phyloP scores from a whole-genome alignment of 2,797 vertebrate genomes.

The Melanogrammus aeglefinus region DNA sequence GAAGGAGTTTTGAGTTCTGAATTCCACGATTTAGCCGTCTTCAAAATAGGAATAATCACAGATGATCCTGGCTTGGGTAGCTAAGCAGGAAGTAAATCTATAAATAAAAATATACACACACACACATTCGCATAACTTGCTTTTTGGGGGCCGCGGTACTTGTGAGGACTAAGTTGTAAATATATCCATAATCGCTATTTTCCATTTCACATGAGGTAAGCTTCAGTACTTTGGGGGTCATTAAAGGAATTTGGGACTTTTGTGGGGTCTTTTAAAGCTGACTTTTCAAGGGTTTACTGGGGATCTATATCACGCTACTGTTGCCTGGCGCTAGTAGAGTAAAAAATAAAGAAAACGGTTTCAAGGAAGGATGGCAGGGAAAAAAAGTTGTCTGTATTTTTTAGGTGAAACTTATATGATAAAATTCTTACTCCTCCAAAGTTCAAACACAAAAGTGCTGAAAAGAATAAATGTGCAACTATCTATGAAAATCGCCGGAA shows the following conservation, averaged over 20 bases:
- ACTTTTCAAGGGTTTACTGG: slow-evolving; percentile 8
- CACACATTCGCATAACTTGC: slow-evolving; percentile 42
- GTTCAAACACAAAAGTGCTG: neutral
- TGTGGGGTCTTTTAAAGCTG: slow-evolving; percentile 38
- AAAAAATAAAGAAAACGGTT: neutral
- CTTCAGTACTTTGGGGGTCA: slow-evolving; percentile 51
- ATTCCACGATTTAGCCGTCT: slow-evolving; percentile 28
- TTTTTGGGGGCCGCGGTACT: slow-evolving; percentile 50
- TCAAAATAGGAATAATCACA: slow-evolving; percentile 65
- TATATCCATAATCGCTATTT: slow-evolving; percentile 48
- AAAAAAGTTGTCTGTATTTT: neutral
- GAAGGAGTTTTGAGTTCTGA: slow-evolving; percentile 33
- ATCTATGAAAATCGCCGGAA: too few relatives aligned
- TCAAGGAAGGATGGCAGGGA: neutral
- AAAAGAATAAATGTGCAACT: neutral
- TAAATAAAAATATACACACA: slow-evolving; percentile 35
- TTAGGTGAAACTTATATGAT: too few relatives aligned
- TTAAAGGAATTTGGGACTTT: slow-evolving; percentile 35
- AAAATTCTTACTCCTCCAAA: too few relatives aligned
- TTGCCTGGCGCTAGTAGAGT: too few relatives aligned
- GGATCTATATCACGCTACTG: too few relatives aligned
- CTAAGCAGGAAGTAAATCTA: slow-evolving; percentile 66
- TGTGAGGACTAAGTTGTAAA: slow-evolving; percentile 52
- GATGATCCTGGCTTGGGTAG: slow-evolving; percentile 68
- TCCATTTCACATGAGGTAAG: slow-evolving; percentile 57